phyloP scores from a whole-genome alignment of 2,113 vertebrate genomes.

The Equus quagga region DNA sequence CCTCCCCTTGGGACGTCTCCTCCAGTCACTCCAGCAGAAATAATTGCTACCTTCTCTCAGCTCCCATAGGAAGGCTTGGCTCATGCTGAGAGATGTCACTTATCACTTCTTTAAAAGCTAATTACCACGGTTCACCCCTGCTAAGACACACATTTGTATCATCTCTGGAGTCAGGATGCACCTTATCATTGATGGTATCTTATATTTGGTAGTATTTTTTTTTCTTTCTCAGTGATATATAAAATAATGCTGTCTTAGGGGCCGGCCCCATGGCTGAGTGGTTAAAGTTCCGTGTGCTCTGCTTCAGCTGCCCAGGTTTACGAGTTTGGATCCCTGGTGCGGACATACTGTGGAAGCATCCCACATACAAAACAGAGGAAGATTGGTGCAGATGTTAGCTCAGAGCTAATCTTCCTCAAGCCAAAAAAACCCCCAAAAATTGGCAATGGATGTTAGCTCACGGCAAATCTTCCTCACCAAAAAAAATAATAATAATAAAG shows the following conservation, averaged over 20 bases:
- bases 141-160: slow-evolving; percentile 18
- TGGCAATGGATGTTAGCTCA: no score
- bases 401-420: no score
- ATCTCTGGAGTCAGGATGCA: slow-evolving; percentile 6
- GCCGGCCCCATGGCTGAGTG: no score
- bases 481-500: no score
- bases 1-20: slow-evolving; percentile 17
- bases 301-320: no score
- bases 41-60: slow-evolving; percentile 55
- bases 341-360: no score
- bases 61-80: slow-evolving; percentile 27
- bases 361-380: no score
- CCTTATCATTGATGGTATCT: slow-evolving; percentile 34
- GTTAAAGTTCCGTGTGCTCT: no score
- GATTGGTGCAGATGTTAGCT: no score
- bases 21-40: slow-evolving; percentile 33
- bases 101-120: slow-evolving; percentile 75
- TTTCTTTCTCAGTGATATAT: slow-evolving; percentile 6
- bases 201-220: slow-evolving; percentile 26
- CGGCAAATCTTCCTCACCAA: no score
- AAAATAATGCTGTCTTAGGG: background rate
- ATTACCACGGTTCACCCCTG: slow-evolving; percentile 67
- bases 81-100: slow-evolving; percentile 60
- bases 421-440: no score
- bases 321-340: no score